Evolutionary conservation across 2,888 invertebrate genomes (phyloP).

Genomic region (Nasonovia ribisnigri): DNA sequence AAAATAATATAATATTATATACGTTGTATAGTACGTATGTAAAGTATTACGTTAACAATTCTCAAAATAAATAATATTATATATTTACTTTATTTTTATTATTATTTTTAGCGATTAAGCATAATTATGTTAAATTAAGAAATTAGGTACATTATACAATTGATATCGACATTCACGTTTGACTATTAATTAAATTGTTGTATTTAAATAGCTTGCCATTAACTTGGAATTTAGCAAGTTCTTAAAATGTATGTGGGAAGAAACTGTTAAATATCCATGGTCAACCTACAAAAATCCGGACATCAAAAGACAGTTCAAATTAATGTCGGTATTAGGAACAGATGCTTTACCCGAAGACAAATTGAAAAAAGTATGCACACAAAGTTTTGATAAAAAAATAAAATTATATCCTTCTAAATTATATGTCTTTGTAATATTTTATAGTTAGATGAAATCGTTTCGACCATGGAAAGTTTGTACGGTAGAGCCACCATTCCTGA

Average conservation of each 20-base stretch:
- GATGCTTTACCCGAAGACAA: constrained; percentile 78
- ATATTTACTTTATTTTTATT: neutral
- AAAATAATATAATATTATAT: neutral
- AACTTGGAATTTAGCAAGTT: constrained; percentile 72
- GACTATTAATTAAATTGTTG: constrained; percentile 51
- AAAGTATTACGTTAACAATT: neutral
- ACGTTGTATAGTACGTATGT: neutral
- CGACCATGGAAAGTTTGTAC: constrained; percentile 83
- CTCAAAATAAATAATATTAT: neutral
- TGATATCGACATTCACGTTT: neutral
- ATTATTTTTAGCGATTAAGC: neutral
- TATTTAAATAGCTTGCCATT: constrained; percentile 70
- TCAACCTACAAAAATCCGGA: constrained; percentile 78
- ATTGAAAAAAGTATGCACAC: constrained; percentile 70
- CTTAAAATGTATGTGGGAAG: constrained; percentile 77
- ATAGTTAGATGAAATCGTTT: constrained; percentile 75
- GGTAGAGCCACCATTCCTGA: constrained; percentile 84
- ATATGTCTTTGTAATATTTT: constrained; percentile 19
- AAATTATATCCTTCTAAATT: neutral
- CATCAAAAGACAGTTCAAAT: constrained; percentile 81
- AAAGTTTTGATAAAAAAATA: neutral
- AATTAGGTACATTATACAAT: neutral
- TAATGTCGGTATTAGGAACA: constrained; percentile 79
- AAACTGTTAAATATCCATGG: constrained; percentile 81
- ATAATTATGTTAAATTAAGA: neutral